Conservation (phyloP, 2,888 invertebrate genomes). For the Polymixis flavicincta region DNA sequence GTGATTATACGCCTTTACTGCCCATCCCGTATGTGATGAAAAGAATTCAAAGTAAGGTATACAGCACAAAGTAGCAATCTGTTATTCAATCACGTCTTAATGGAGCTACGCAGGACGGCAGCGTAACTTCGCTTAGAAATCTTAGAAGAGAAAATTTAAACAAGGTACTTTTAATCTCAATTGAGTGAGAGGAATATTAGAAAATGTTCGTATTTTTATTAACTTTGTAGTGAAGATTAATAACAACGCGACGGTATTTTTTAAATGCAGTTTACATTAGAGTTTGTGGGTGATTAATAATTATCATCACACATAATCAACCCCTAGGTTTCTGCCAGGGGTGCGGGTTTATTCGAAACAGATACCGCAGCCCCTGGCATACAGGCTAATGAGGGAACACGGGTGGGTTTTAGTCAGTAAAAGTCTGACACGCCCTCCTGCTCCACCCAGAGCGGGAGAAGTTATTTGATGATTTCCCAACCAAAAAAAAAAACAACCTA, state of each 20-base stretch:
- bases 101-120: constrained; percentile 49
- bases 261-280: background rate
- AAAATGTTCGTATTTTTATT: constrained; percentile 39
- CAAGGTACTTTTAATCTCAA: constrained; percentile 25
- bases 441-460: too few relatives aligned
- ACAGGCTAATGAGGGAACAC: too few relatives aligned
- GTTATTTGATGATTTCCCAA: too few relatives aligned
- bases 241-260: background rate
- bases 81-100: constrained; percentile 67
- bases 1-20: constrained; percentile 60
- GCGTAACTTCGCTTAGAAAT: constrained; percentile 46
- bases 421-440: too few relatives aligned
- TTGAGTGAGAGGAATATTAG: constrained; percentile 30
- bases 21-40: constrained; percentile 59
- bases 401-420: too few relatives aligned
- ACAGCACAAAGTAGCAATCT: constrained; percentile 59
- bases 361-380: too few relatives aligned
- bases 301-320: background rate
- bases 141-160: constrained; percentile 45
- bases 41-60: constrained; percentile 57
- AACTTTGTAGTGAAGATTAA: constrained; percentile 12
- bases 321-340: too few relatives aligned
- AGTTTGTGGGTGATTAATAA: background rate
- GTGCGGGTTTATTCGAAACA: too few relatives aligned
- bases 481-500: too few relatives aligned